Percentiles rank a stretch among this genome's conserved stretches.
These are phyloP conservation scores for Aporrectodea caliginosa DNA, from an alignment of 1,140 invertebrate species.

Conservation along the genomic window DNA sequence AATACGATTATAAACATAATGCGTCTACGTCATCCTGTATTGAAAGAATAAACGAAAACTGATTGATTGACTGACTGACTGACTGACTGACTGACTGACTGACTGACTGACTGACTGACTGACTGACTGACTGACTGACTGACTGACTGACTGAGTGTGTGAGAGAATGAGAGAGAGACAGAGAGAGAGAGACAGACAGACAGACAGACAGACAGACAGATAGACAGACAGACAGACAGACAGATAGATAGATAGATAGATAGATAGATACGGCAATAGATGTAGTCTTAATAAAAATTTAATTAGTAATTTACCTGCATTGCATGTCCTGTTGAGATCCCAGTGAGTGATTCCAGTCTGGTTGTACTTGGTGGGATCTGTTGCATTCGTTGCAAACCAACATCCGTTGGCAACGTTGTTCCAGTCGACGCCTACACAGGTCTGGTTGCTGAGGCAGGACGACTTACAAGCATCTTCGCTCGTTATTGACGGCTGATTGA, in stretches of 20 bases:
- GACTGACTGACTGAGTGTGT: conserved; percentile 27
- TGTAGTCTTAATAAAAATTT: too few species aligned
- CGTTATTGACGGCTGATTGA: neutral
- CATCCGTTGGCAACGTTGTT: neutral
- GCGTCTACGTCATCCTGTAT: too few species aligned
- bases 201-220: too few species aligned
- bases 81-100: conserved; percentile 30
- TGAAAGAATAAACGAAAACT: too few species aligned
- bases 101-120: conserved; percentile 32
- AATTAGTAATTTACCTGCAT: neutral
- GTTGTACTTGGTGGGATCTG: neutral
- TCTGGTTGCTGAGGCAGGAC: neutral
- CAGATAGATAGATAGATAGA: too few species aligned
- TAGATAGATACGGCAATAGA: too few species aligned
- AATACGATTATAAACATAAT: too few species aligned
- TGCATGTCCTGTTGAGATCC: neutral
- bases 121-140: conserved; percentile 31
- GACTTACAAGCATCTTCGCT: neutral
- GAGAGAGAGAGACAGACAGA: too few species aligned
- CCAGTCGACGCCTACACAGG: neutral
- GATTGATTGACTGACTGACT: conserved; percentile 24
- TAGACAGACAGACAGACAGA: too few species aligned
- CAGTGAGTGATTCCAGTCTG: neutral
- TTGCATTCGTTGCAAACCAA: neutral
- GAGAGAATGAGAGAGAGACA: too few species aligned